Conservation (phyloP, 2,113 vertebrate genomes). For the Heterotilapia buettikoferi region DNA sequence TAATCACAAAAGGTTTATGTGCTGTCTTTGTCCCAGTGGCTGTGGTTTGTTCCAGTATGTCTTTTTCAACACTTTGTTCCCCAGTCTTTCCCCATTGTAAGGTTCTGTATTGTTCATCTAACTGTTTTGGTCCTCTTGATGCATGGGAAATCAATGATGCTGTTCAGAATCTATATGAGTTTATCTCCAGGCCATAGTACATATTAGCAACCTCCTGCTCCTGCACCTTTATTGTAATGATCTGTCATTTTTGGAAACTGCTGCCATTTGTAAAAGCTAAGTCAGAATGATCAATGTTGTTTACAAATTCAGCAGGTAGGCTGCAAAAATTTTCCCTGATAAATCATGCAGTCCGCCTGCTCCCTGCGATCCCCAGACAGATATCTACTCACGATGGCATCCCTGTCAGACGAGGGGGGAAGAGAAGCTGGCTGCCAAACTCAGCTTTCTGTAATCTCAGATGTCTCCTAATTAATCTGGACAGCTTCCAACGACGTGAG, state of each 20-base stretch:
- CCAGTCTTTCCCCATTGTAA: neutral
- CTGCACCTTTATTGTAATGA: constrained; percentile 60
- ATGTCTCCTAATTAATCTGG: constrained; percentile 69
- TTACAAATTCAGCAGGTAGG: constrained; percentile 68
- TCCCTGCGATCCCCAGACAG: constrained; percentile 36
- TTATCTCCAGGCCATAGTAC: constrained; percentile 63
- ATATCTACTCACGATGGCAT: constrained; percentile 23
- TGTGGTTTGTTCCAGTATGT: constrained; percentile 16
- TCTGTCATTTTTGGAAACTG: constrained; percentile 62
- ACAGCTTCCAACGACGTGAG: constrained; percentile 56
- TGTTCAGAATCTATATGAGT: constrained; percentile 38
- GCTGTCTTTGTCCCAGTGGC: constrained; percentile 13
- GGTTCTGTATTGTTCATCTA: constrained; percentile 2
- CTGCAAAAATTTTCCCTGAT: constrained; percentile 61
- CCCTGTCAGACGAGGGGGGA: constrained; percentile 22
- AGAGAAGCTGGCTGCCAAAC: neutral
- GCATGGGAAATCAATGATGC: constrained; percentile 58
- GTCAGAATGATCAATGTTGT: constrained; percentile 66
- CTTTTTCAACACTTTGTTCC: neutral
- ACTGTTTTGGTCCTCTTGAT: constrained; percentile 33
- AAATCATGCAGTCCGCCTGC: constrained; percentile 56
- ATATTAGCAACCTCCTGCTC: constrained; percentile 47
- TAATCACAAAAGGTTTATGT: constrained; percentile 32
- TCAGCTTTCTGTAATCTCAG: constrained; percentile 35
- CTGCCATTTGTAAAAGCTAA: constrained; percentile 52